Evolutionary conservation across 2,113 vertebrate genomes (phyloP).

Genomic region (Phocoena sinus): DNA sequence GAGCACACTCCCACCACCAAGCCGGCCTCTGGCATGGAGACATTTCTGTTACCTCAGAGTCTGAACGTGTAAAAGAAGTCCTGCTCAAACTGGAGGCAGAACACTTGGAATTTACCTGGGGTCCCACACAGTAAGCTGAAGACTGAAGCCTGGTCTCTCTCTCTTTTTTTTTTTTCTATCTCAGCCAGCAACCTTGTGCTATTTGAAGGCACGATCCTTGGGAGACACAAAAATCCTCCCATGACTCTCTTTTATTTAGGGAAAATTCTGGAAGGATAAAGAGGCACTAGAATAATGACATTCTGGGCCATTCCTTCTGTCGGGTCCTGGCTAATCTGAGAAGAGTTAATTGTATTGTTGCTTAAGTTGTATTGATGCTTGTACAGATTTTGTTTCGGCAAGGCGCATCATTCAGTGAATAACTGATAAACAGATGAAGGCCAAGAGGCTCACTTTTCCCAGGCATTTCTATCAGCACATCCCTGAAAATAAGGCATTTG

Average conservation of each 20-base stretch:
- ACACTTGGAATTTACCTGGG: background rate
- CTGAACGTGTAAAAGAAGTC: background rate
- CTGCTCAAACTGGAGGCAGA: background rate
- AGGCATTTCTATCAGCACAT: slow-evolving; percentile 32
- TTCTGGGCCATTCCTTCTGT: background rate
- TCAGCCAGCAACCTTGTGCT: background rate
- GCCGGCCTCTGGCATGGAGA: background rate
- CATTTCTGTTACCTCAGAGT: background rate
- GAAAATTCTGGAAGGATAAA: background rate
- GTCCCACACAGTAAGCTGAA: background rate
- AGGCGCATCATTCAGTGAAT: background rate
- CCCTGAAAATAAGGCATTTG: background rate
- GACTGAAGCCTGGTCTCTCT: background rate
- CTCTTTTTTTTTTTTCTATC: background rate
- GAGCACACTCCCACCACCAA: background rate
- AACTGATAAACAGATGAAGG: slow-evolving; percentile 14
- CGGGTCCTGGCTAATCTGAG: background rate
- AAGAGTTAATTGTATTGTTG: background rate
- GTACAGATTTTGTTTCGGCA: background rate
- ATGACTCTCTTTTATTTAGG: background rate
- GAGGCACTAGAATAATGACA: background rate
- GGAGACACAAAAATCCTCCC: background rate
- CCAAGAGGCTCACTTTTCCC: slow-evolving; percentile 13
- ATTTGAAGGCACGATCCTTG: background rate
- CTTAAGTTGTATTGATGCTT: background rate